phyloP scores from a whole-genome alignment of 1,140 invertebrate genomes.

The Trichonephila clavata region DNA sequence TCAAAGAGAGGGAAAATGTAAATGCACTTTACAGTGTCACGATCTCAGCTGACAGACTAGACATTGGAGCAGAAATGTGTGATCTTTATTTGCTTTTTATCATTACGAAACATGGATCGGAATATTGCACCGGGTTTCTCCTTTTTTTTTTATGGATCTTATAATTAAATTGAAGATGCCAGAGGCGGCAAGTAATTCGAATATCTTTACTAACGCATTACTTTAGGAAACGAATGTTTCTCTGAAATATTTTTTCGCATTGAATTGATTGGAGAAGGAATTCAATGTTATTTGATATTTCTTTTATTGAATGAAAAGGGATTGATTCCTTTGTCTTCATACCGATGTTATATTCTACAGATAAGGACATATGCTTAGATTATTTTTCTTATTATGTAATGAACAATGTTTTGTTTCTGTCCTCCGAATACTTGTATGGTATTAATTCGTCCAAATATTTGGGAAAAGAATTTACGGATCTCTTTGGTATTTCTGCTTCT shows the following conservation, averaged over 20 bases:
- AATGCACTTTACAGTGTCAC: conserved; percentile 9
- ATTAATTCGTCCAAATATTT: not conserved
- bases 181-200: conserved; percentile 7
- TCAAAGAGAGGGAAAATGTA: conserved; percentile 18
- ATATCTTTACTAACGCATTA: not conserved
- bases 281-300: conserved; percentile 1
- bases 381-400: not conserved
- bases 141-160: not conserved
- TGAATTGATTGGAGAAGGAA: not conserved
- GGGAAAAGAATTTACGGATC: not conserved
- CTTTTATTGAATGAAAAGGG: not conserved
- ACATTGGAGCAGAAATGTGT: not conserved
- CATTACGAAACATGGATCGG: not conserved
- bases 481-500: no score
- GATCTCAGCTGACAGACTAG: not conserved
- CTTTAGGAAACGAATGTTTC: not conserved
- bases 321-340: not conserved
- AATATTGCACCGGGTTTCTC: not conserved
- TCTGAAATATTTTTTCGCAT: not conserved
- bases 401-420: no score
- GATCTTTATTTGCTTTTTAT: not conserved
- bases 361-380: not conserved
- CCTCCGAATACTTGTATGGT: no score
- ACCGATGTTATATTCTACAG: not conserved
- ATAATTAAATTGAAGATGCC: not conserved